A percentile compares a stretch with the other conserved stretches of the same genome.
These are phyloP conservation scores for Falco peregrinus DNA, from an alignment of 2,797 vertebrate species.

Conservation along the genomic window DNA sequence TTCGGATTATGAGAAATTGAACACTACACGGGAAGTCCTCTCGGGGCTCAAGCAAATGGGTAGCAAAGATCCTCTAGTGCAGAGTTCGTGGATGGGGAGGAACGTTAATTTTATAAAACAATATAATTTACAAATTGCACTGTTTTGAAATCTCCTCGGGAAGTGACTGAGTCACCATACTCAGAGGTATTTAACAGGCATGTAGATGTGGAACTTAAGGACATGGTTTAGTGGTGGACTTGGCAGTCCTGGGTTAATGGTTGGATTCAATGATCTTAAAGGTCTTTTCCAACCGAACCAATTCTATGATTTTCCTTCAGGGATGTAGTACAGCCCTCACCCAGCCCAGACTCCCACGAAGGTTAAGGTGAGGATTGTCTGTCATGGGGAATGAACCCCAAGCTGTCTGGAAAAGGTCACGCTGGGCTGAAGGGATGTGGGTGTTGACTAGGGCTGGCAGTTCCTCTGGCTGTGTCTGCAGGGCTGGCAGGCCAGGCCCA, in stretches of 20 bases:
- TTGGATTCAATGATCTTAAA: too few species aligned
- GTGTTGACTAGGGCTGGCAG: background rate
- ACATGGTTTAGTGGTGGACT: too few species aligned
- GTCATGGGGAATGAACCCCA: accelerated
- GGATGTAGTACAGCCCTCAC: accelerated
- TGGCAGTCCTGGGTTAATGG: too few species aligned
- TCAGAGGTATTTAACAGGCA: too few species aligned
- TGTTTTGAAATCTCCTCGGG: background rate
- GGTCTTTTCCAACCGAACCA: too few species aligned
- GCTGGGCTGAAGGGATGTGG: background rate
- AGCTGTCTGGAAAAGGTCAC: background rate
- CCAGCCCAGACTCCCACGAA: background rate
- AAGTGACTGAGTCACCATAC: too few species aligned
- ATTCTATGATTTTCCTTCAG: background rate
- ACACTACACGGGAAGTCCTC: background rate
- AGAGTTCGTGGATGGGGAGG: background rate
- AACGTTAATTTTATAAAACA: background rate
- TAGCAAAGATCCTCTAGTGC: background rate
- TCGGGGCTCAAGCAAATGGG: background rate
- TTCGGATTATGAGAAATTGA: background rate
- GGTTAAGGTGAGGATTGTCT: background rate
- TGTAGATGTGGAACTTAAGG: too few species aligned
- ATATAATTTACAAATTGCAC: background rate
- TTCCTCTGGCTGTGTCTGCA: background rate
- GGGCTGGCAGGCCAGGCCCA: background rate